Conservation (phyloP, 2,113 vertebrate genomes). For the Centropristis striata region DNA sequence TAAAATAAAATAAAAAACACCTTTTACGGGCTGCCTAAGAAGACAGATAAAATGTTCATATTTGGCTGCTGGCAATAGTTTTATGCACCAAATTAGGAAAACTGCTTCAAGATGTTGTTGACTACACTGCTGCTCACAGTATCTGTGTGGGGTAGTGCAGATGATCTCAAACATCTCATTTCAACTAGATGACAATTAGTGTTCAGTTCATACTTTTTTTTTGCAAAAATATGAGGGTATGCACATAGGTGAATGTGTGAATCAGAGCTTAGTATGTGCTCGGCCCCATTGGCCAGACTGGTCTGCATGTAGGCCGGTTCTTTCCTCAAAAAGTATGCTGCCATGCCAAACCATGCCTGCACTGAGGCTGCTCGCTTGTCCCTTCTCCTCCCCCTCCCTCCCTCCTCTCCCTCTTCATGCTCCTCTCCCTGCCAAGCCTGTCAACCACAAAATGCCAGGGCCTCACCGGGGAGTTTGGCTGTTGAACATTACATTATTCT, state of each 20-base stretch:
- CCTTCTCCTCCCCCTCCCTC: neutral
- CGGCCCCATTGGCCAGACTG: constrained; percentile 1
- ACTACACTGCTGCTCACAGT: neutral
- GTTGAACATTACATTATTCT: neutral
- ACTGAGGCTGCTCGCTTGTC: constrained; percentile 65
- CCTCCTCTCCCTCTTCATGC: constrained; percentile 29
- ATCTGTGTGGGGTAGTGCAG: neutral
- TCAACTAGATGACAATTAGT: too few relatives aligned
- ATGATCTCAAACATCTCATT: neutral
- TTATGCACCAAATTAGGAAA: neutral
- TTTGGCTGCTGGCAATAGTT: neutral
- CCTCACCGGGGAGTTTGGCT: constrained; percentile 44
- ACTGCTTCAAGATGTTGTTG: neutral
- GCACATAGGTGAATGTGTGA: constrained; percentile 40
- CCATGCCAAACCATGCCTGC: constrained; percentile 65
- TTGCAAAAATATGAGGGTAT: too few relatives aligned
- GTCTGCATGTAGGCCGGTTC: constrained; percentile 69
- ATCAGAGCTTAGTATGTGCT: constrained; percentile 18
- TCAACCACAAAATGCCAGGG: constrained; percentile 53
- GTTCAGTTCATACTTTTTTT: too few relatives aligned
- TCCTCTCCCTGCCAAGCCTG: constrained; percentile 57
- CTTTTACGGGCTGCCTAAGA: neutral
- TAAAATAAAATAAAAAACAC: neutral
- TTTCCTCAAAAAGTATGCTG: constrained; percentile 36
- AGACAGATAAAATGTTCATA: neutral